phyloP scores from a whole-genome alignment of 2,113 vertebrate species.

The Loxodonta africana region DNA sequence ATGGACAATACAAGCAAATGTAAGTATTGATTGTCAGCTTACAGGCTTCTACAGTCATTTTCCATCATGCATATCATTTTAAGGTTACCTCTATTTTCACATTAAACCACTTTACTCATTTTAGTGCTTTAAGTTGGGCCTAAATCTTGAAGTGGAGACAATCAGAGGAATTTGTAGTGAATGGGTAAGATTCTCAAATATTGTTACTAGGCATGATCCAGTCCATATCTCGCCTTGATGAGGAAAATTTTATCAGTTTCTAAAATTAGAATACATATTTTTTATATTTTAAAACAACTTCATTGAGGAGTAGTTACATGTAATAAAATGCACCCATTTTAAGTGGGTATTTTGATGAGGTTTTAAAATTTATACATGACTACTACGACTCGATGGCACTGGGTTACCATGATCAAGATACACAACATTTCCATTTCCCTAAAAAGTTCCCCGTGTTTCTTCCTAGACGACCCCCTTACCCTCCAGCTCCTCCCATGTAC shows the following conservation, averaged over 20 bases:
- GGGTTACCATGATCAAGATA: not conserved
- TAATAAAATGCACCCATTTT: not conserved
- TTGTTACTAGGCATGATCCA: not conserved
- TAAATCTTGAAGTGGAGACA: slow-evolving; percentile 5
- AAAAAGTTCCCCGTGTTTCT: too few species aligned
- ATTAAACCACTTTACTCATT: not conserved
- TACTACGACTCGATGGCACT: too few species aligned
- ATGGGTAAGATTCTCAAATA: not conserved
- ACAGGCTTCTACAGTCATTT: not conserved
- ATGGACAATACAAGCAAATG: not conserved
- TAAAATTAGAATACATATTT: not conserved
- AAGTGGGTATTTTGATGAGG: not conserved
- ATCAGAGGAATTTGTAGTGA: not conserved
- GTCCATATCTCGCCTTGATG: not conserved
- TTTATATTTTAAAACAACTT: not conserved
- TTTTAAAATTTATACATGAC: not conserved
- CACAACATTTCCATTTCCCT: too few species aligned
- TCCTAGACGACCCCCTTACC: too few species aligned
- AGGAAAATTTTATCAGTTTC: not conserved
- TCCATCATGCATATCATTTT: not conserved
- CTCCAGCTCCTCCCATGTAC: too few species aligned
- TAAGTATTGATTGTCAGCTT: not conserved
- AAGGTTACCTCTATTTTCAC: not conserved
- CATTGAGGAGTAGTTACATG: not conserved
- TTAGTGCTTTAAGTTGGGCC: not conserved